These are phyloP conservation scores for Gastrophysa polygoni DNA, from an alignment of 2,888 invertebrate species.

Conservation along the genomic window DNA sequence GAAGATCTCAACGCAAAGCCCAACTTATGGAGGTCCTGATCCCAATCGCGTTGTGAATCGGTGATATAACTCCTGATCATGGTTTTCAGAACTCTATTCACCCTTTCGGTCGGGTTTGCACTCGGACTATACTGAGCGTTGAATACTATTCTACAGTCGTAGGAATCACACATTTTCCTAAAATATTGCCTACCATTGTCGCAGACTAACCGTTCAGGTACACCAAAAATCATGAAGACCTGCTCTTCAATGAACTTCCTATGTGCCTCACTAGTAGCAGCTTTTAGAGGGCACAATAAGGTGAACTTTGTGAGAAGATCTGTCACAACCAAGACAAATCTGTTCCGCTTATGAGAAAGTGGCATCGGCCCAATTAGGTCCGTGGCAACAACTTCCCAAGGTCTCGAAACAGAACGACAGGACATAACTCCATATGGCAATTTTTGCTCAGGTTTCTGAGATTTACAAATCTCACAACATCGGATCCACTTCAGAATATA, in stretches of 20 bases:
- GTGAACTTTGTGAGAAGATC: conserved; percentile 27
- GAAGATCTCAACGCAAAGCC: conserved; percentile 39
- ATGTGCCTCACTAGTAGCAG: conserved; percentile 16
- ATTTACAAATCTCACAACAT: conserved; percentile 18
- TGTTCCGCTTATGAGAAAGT: conserved; percentile 7
- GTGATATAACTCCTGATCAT: conserved; percentile 32
- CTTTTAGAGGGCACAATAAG: conserved; percentile 15
- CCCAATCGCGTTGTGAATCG: conserved; percentile 34
- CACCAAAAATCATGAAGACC: conserved; percentile 36
- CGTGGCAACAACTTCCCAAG: conserved; percentile 22
- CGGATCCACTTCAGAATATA: conserved; percentile 14
- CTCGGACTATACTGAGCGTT: conserved; percentile 45
- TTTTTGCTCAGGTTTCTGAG: conserved; percentile 20
- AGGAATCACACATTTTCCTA: conserved; percentile 21
- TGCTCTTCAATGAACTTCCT: conserved; percentile 18
- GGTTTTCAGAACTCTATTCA: conserved; percentile 44
- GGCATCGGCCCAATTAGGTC: conserved; percentile 30
- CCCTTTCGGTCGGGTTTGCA: conserved; percentile 46
- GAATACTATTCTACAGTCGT: conserved; percentile 26
- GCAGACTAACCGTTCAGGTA: conserved; percentile 31
- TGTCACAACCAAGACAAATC: conserved; percentile 23
- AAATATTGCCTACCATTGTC: conserved; percentile 38
- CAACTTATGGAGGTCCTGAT: conserved; percentile 37
- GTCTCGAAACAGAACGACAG: background rate
- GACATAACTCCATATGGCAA: conserved; percentile 20